Evolutionary conservation across 2,113 vertebrate species (phyloP), one percentile per base, ranked within the genome.

Genomic region (Heterotis niloticus): DNA sequence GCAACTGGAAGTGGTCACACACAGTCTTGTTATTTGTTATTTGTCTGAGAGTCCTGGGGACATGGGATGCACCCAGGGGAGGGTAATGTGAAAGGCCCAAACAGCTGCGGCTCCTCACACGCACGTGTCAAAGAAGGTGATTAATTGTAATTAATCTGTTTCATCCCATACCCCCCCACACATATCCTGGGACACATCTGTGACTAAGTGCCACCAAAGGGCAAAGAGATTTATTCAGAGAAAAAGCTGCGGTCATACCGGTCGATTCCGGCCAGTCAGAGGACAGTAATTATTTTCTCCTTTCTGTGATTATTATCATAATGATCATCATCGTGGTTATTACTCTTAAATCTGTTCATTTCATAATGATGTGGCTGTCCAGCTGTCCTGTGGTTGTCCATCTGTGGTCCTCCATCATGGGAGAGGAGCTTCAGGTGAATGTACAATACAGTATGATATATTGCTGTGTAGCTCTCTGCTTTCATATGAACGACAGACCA

Each of bases 121-220:
- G 7, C 34, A 44, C 34, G 34, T 44, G 34, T 44, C 34, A 44
- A 44, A 44, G 59, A 20, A 62, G 59, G 88, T 89, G 86, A 90
- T 91, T 91, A 88, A 90, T 88, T 71, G 85, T 89, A 89, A 91
- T 90, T 90, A 92, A 93, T 92, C 90, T 83, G 34, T 80, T 83
- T 79, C 80, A 80, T 89, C 85, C 87, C 81, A 85, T 85, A 79
- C 77, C 82, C 72, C 82, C 82, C 78, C 57, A 67, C 84, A 83
- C 86, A 82, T 90, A 91, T 70, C 82, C 82, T 75, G 60, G 70
- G 85, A 83, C 86, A 82, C 90, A 91, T 89, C 89, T 92, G 91
- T 87, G 89, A 86, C 87, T 81, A 5, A 85, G 85, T 85, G 80
- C 84, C 81, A 18, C 78, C 79, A 26, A 73, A 51, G 17, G 68